These are phyloP conservation scores for Acromyrmex echinatior DNA, from an alignment of 1,140 invertebrate genomes.

Conservation along the genomic window DNA sequence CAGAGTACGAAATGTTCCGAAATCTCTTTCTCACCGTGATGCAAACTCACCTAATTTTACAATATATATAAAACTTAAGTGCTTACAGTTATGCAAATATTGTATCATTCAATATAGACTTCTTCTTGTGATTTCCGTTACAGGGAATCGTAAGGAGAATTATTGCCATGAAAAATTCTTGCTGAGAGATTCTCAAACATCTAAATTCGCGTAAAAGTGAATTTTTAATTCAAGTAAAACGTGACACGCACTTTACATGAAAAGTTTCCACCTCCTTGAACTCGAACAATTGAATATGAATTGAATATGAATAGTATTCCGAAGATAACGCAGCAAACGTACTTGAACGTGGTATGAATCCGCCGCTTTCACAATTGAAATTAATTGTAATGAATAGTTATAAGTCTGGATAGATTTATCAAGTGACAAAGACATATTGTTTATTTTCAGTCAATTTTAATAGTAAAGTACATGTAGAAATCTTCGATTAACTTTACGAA, in stretches of 20 bases:
- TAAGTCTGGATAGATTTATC: constrained; percentile 2
- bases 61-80: background rate
- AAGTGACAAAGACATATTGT: background rate
- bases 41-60: background rate
- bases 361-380: constrained; percentile 30
- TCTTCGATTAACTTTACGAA: background rate
- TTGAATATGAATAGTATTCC: constrained; percentile 16
- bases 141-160: constrained; percentile 14
- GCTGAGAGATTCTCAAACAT: constrained; percentile 12
- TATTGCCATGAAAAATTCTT: constrained; percentile 20
- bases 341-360: constrained; percentile 30
- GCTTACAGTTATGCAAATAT: constrained; percentile 22
- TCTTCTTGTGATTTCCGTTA: constrained; percentile 10
- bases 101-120: constrained; percentile 13
- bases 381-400: constrained; percentile 10
- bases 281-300: constrained; percentile 30
- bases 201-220: constrained; percentile 13
- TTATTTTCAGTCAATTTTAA: background rate
- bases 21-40: background rate
- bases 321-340: constrained; percentile 56
- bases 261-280: constrained; percentile 75
- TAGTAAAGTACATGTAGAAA: background rate
- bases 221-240: constrained; percentile 57
- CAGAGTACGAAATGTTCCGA: background rate
- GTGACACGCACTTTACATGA: constrained; percentile 49